A percentile compares a stretch with the other conserved stretches of the same genome.
These are phyloP conservation scores for Illadopsis cleaveri DNA, from an alignment of 2,113 vertebrate species.

Conservation along the genomic window DNA sequence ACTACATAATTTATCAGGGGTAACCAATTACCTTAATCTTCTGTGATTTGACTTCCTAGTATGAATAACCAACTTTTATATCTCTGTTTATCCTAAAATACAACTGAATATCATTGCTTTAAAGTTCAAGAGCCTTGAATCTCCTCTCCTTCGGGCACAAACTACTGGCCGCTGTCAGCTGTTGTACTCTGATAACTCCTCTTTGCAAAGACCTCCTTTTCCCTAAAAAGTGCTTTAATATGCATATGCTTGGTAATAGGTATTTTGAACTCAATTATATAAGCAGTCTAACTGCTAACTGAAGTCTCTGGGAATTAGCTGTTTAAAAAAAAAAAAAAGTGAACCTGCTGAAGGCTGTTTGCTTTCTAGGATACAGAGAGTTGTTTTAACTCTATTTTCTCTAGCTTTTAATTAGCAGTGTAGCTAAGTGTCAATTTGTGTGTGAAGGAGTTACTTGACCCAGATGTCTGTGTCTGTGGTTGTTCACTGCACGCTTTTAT, in stretches of 20 bases:
- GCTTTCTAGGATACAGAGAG: background rate
- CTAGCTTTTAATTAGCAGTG: background rate
- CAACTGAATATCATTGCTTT: background rate
- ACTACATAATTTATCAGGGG: background rate
- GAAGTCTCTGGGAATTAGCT: background rate
- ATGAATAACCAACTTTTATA: background rate
- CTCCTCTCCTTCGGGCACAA: background rate
- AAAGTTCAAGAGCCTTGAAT: background rate
- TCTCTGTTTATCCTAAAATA: background rate
- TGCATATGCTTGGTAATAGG: background rate
- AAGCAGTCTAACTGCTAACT: background rate
- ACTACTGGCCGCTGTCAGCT: background rate
- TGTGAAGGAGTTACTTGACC: background rate
- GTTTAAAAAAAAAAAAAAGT: background rate
- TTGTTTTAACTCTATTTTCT: background rate
- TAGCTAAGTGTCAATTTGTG: background rate
- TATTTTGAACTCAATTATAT: background rate
- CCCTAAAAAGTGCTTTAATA: background rate
- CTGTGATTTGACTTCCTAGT: background rate
- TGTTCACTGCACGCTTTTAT: background rate
- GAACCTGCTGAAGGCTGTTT: background rate
- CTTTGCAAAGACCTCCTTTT: background rate
- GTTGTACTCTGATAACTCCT: background rate
- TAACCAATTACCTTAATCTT: background rate
- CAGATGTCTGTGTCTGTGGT: background rate